phyloP scores from a whole-genome alignment of 2,797 vertebrate genomes.

The Hippopotamyrus pictus region DNA sequence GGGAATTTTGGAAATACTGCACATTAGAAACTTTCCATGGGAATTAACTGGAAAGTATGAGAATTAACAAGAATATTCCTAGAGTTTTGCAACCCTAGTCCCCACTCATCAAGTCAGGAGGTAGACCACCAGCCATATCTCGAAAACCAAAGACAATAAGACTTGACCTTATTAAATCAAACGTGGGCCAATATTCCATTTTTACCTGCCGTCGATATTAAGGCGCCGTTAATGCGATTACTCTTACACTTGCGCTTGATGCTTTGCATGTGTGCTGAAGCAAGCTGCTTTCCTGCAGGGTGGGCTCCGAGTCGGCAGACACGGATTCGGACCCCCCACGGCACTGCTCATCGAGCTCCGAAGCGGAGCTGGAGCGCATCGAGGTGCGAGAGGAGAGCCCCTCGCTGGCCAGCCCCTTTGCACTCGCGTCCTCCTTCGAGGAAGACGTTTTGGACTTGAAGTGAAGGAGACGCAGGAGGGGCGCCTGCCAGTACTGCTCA shows the following conservation, averaged over 20 bases:
- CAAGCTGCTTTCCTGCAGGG: conserved; percentile 53
- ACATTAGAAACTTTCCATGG: background rate
- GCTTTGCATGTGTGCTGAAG: background rate
- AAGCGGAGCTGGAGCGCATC: conserved; percentile 64
- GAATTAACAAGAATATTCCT: background rate
- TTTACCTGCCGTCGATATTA: background rate
- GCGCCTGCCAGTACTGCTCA: conserved; percentile 21
- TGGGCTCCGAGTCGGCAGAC: conserved; percentile 68
- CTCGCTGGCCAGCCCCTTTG: conserved; percentile 62
- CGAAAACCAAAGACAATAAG: background rate
- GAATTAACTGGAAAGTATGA: background rate
- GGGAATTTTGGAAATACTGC: background rate
- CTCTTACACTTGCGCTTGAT: background rate
- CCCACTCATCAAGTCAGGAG: background rate
- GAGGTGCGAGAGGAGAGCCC: conserved; percentile 66
- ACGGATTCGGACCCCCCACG: conserved; percentile 62
- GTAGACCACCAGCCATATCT: background rate
- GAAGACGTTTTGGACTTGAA: conserved; percentile 92
- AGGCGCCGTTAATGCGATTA: background rate
- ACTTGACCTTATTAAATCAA: background rate
- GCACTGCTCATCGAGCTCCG: conserved; percentile 64
- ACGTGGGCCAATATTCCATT: background rate
- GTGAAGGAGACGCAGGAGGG: conserved; percentile 68
- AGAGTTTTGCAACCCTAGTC: background rate
- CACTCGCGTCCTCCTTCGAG: conserved; percentile 72